These are phyloP conservation scores for Neoarius graeffei DNA, from an alignment of 2,113 vertebrate genomes.

Conservation along the genomic window DNA sequence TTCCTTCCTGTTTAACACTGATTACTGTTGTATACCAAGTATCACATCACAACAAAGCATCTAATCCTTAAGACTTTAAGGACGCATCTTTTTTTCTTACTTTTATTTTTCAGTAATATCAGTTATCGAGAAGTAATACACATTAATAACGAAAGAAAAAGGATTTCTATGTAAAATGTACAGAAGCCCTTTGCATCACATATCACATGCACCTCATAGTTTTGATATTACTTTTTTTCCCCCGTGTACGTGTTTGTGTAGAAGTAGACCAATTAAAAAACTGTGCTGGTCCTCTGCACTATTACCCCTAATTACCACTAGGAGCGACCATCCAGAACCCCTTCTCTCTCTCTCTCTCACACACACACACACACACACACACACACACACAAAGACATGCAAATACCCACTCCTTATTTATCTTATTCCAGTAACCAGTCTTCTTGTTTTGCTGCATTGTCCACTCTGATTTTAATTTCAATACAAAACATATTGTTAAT, in stretches of 20 bases:
- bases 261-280: conserved; percentile 57
- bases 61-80: conserved; percentile 41
- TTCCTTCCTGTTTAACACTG: conserved; percentile 43
- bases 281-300: conserved; percentile 85
- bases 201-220: conserved; percentile 78
- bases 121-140: conserved; percentile 72
- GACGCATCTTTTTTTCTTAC: conserved; percentile 31
- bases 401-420: conserved; percentile 68
- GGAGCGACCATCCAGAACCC: conserved; percentile 63
- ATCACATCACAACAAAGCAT: conserved; percentile 39
- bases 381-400: not conserved
- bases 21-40: conserved; percentile 33
- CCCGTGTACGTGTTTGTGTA: conserved; percentile 83
- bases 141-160: conserved; percentile 80
- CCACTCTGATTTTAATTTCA: conserved; percentile 74
- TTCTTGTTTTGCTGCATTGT: conserved; percentile 76
- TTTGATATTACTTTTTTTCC: conserved; percentile 71
- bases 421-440: conserved; percentile 68
- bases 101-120: conserved; percentile 77
- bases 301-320: conserved; percentile 75
- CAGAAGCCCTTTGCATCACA: conserved; percentile 85
- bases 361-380: conserved; percentile 43
- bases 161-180: conserved; percentile 87
- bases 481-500: conserved; percentile 72
- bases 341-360: conserved; percentile 51